Evolutionary conservation across 1,140 invertebrate species (phyloP), one percentile per base, ranked within the genome.

Genomic region (Conopomorpha cramerella): DNA sequence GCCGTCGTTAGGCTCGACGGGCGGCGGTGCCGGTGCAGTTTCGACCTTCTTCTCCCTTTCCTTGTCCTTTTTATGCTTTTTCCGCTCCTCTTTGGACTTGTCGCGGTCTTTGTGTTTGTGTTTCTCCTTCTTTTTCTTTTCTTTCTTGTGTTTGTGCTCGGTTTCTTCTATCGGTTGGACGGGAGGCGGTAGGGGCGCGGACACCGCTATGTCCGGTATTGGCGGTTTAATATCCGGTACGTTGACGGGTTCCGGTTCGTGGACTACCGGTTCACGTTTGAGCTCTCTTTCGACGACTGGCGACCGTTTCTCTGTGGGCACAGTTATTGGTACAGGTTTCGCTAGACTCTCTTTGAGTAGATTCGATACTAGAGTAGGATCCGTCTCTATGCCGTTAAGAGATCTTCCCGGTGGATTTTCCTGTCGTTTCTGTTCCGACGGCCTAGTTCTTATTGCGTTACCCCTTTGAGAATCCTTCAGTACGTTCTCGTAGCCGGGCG

Each of bases 91-190:
- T 33, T 73, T 71, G 0, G 52, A 55, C 46, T 76, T 77, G 50
- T 79, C 72, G 19, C 67, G 55, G 43, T 78, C 72, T 46, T 78
- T 78, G 45, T 79, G 73, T 61, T 79, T 79, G 48, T 79, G 72
- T 57, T 79, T 79, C 17, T 77, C 72, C 31, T 79, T 79, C 48
- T 79, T 79, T 50, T 79, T 77, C 41, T 79, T 77, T 36, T 77
- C 72, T 16, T 78, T 74, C 31, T 74, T 72, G 28, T 66, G 67
- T 53, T 62, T 74, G 43, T 65, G 64, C 26, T 67, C 65, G 1
- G 49, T 49, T 8, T 61, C 58, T 8, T 43, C 38, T 15, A 45
- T 43, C 2, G 48, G 39, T 25, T 45, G 54, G 1, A 41, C 31
- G 12, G 34, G 7, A 29, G 38, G 16, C 34, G 41, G 19, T 12